These are phyloP conservation scores for Lepidocolaptes lacrymiger DNA, from an alignment of 2,797 vertebrate genomes.

Conservation along the genomic window DNA sequence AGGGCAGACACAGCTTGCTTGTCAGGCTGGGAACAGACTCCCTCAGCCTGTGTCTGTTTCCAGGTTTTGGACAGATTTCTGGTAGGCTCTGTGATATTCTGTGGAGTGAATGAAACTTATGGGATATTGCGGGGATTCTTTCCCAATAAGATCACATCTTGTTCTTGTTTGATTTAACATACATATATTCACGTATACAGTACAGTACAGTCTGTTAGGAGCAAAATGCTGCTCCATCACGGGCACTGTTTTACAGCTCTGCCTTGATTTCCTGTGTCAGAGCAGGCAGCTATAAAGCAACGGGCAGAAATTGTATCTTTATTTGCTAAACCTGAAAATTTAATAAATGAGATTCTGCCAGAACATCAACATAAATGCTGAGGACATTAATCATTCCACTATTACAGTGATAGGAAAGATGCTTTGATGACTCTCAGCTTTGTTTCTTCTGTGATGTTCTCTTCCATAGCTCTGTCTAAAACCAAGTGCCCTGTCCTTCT, in stretches of 20 bases:
- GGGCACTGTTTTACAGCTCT: conserved; percentile 46
- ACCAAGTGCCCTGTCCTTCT: background rate
- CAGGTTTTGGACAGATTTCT: conserved; percentile 42
- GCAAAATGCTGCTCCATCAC: background rate
- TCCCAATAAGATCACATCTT: conserved; percentile 73
- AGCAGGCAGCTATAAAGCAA: conserved; percentile 13
- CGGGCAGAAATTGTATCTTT: background rate
- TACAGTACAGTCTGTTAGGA: conserved; percentile 26
- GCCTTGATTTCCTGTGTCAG: conserved; percentile 58
- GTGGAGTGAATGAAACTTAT: background rate
- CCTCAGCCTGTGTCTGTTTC: conserved; percentile 8
- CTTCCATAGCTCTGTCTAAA: background rate
- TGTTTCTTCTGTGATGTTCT: background rate
- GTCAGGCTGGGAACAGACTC: background rate
- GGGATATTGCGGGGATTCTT: conserved; percentile 67
- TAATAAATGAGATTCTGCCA: conserved; percentile 11
- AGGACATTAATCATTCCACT: background rate
- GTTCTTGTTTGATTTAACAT: conserved; percentile 65
- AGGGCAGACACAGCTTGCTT: conserved; percentile 24
- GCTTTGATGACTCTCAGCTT: background rate
- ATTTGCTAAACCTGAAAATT: conserved; percentile 37
- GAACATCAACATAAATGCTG: background rate
- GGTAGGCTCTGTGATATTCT: conserved; percentile 38
- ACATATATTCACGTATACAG: background rate
- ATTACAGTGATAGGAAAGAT: conserved; percentile 2